Base-by-base conservation (phyloP, 1,140 invertebrate genomes). In the Vanessa atalanta region DNA sequence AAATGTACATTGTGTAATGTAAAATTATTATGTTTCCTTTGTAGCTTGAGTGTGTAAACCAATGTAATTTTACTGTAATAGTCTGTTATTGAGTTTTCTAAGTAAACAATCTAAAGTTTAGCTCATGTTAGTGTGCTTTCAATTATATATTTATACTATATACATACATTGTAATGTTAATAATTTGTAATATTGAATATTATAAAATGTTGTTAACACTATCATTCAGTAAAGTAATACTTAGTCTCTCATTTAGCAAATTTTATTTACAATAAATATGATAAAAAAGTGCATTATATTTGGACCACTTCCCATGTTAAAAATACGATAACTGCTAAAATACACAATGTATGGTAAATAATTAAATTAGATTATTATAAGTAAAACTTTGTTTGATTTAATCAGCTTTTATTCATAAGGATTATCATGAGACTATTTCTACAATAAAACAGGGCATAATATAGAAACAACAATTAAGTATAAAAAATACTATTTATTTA, bases 401-500 rank as follows among this genome's bases (percentile, higher is more conserved):
- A 23, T 26, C 23, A 51, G 11, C 13, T 31, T 26, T 51, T 11
- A 66, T 51, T 65, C 16, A 47, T 47, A 50, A 31, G 5, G 26
- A 2, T 53, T 5, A 53, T 53, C n/a, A 53, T n/a, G 15, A n/a
- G 20, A 53, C 15, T 15, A 14, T 51, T 15, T 53, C 2, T n/a
- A n/a, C 15, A 26, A 16, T 6, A 57, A 23, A 23, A 9, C 11
- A 57, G 23, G 57, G 26, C 4, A 37, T 37, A 1, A 61, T 50
- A 68, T 60, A 47, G 43, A 68, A 68, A 68, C 66, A 68, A 68
- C 66, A 47, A 20, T 57, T 57, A 68, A 57, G 53, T 68, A 68
- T 68, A 57, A 57, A 51, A 68, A 68, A 68, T 57, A 68, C 53
- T 57, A 68, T 68, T 68, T 68, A 68, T 68, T 68, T 47, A 57